Evolutionary conservation across 2,113 vertebrate genomes (phyloP).

Genomic region (Tichodroma muraria): DNA sequence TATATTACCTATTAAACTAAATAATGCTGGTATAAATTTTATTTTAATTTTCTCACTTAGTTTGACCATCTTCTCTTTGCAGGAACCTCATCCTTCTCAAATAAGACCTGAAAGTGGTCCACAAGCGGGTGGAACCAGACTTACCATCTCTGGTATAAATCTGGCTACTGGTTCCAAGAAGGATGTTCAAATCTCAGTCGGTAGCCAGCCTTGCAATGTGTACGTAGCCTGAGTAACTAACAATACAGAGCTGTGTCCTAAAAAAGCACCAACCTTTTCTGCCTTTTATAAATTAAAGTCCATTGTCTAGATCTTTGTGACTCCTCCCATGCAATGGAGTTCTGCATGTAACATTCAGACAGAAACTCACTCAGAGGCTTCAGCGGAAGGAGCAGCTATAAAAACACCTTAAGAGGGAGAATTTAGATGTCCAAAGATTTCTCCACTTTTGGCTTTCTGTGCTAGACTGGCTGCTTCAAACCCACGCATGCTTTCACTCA

Average conservation of each 20-base stretch:
- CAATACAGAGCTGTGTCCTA: background rate
- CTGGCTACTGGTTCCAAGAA: constrained; percentile 84
- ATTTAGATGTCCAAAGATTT: background rate
- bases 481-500: background rate
- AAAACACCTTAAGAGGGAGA: background rate
- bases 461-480: background rate
- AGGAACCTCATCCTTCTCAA: constrained; percentile 76
- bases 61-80: background rate
- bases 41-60: background rate
- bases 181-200: constrained; percentile 79
- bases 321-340: background rate
- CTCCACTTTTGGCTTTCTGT: background rate
- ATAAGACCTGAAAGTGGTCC: constrained; percentile 80
- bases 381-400: background rate
- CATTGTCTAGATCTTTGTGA: background rate
- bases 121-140: constrained; percentile 81
- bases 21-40: background rate
- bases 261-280: background rate
- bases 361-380: background rate
- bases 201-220: constrained; percentile 79
- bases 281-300: background rate
- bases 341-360: background rate
- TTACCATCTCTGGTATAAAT: constrained; percentile 81
- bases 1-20: background rate
- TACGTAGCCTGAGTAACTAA: constrained; percentile 63